Base-by-base conservation (phyloP, 2,113 vertebrate species). In the Eleginops maclovinus region DNA sequence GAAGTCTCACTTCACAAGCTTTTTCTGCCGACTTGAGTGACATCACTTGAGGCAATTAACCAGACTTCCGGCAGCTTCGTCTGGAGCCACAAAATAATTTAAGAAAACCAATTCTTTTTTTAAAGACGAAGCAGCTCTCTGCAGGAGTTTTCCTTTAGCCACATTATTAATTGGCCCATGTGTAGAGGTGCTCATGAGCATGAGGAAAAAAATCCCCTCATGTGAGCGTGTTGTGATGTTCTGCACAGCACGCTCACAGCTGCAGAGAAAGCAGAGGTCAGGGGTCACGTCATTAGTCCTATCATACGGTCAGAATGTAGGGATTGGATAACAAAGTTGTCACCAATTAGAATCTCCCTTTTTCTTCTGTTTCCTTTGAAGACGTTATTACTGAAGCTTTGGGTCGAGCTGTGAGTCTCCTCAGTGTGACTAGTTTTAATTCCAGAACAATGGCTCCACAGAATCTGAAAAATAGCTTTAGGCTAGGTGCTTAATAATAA, bases 401-500 rank as follows among this genome's bases (percentile, higher is more conserved):
- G 11, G 31, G 21, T 65, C 60, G 41, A 28, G 31, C 75, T 50
- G 14, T 9, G 19, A 70, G 61, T 67, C 54, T 21, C 43, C 44
- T 83, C 62, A 43, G 14, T 43, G 53, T 44, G 26, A 44, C 36
- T 61, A 6, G 40, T 55, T 55, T 40, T 41, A 69, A 82, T 66
- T 19, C 13, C 11, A 40, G 22, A 72, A 77, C 44, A 70, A 60
- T 58, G 26, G 56, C 46, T 46, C 24, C 28, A 47, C 55, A 36
- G 59, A 55, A 24, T 49, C 53, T 64, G 40, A 51, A 53, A 36
- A 76, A 63, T 9, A 54, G 54, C 19, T 26, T 61, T 7, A 53
- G 19, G 40, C 56, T 7, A 53, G 19, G 40, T 55, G 14, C 73
- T 63, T 65, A 63, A 77, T 72, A 73, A 74, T 61, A 83, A 63